Percentiles rank a stretch among this genome's conserved stretches.
Evolutionary conservation across 1,140 invertebrate genomes (phyloP).

Genomic region (Hestina assimilis): DNA sequence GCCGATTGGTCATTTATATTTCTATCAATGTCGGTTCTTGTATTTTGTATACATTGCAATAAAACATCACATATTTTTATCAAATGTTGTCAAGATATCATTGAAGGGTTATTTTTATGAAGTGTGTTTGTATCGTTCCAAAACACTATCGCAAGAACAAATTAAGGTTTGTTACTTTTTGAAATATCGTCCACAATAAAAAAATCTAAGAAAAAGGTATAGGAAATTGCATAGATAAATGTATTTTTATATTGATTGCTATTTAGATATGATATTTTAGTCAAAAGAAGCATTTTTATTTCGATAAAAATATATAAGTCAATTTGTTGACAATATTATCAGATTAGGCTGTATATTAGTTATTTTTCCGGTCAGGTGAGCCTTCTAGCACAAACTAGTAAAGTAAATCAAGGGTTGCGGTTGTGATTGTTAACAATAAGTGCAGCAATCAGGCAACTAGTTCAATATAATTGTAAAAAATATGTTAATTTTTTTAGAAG

Average conservation of each 20-base stretch:
- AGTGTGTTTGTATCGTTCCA: neutral
- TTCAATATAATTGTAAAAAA: too few relatives aligned
- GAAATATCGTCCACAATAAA: neutral
- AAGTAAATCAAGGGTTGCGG: constrained; percentile 29
- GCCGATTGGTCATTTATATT: neutral
- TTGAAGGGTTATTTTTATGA: neutral
- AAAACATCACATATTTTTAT: neutral
- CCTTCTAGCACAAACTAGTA: constrained; percentile 37
- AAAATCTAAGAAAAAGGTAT: neutral
- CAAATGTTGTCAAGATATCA: neutral
- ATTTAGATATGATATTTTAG: constrained; percentile 3
- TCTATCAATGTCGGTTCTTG: neutral
- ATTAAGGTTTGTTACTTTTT: neutral
- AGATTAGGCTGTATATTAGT: constrained; percentile 26
- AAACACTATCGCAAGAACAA: neutral
- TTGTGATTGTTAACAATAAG: constrained; percentile 42
- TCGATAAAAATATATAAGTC: constrained; percentile 13
- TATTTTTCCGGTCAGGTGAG: constrained; percentile 17
- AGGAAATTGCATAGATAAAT: neutral
- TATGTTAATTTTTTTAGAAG: too few relatives aligned
- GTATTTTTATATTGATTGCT: constrained; percentile 9
- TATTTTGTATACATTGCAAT: neutral
- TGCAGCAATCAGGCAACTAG: neutral
- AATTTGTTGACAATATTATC: constrained; percentile 38
- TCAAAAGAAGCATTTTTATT: neutral